Conservation (phyloP, 2,113 vertebrate species). For the Eclectus roratus region DNA sequence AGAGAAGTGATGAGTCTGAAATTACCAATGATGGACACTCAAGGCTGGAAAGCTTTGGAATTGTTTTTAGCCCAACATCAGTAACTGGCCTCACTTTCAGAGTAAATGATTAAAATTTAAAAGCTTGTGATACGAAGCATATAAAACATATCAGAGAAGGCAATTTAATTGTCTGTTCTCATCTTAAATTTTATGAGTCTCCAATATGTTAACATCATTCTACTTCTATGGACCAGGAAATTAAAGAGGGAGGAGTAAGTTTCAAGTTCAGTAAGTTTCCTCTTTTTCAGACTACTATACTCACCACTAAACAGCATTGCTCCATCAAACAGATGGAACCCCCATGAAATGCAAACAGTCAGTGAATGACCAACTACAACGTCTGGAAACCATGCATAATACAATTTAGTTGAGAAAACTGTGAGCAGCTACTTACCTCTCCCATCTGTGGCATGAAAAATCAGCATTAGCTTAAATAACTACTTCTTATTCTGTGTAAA, state of each 20-base stretch:
- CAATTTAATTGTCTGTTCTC: conserved; percentile 39
- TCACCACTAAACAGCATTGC: background rate
- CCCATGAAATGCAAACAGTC: background rate
- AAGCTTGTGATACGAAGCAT: conserved; percentile 24
- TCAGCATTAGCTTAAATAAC: background rate
- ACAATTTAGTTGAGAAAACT: background rate
- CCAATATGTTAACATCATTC: conserved; percentile 39
- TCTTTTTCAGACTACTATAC: background rate
- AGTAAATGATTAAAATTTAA: conserved; percentile 54
- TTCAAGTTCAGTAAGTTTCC: background rate
- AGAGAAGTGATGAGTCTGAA: conserved; percentile 28
- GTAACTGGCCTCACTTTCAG: conserved; percentile 32
- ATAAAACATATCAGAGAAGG: conserved; percentile 33
- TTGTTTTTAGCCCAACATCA: conserved; percentile 54
- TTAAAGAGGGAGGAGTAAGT: background rate
- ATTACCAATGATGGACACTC: conserved; percentile 22
- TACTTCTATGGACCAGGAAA: background rate
- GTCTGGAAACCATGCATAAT: background rate
- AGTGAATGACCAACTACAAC: accelerated
- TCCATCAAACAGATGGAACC: background rate
- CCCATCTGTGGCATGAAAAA: background rate
- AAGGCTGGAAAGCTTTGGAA: conserved; percentile 35
- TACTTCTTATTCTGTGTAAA: background rate
- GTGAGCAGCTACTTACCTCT: background rate
- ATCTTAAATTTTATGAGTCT: conserved; percentile 49